Evolutionary conservation across 2,113 vertebrate species (phyloP), one percentile per base, ranked within the genome.

Genomic region (Mirza zaza): DNA sequence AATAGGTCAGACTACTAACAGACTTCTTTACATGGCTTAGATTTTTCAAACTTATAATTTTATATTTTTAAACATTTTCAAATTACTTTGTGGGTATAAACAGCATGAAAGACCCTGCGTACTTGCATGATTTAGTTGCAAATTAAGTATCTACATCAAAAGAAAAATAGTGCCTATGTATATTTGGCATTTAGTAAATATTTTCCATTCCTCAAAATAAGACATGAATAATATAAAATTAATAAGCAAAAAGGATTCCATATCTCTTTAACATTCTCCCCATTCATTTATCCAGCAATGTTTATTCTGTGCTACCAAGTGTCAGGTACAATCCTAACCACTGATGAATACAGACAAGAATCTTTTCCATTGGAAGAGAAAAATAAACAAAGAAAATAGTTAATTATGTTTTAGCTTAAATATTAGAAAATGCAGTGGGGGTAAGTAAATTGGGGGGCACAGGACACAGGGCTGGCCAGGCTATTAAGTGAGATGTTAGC

Each of bases 401-500:
- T 27, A 34, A 71, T 65, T 55, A 32, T 2, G 52, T 36, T 57
- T 61, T 61, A 48, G 2, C 32, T 77, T 45, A 70, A 8, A 32
- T 89, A 34, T 11, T 15, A 23, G 21, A 65, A 27, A 5, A 27
- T 10, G 10, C 9, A 57, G 48, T 10, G 15, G 5, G 11, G 20
- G 2, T 63, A n/a, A 84, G 15, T 73, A 45, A 68, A 68, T 6
- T 8, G 34, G 67, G 17, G 4, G 50, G 14, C 3, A 14, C 17
- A 50, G 4, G 7, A 27, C 29, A 45, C 23, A 27, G 59, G 5
- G 29, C 36, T 15, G 3, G 6, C 1, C 1, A 57, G 6, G 11
- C 8, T 52, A 9, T 1, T 13, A 5, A 21, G 34, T 32, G 5
- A 87, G 6, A 5, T 17, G 63, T 87, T 27, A 57, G 27, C 36